phyloP scores from a whole-genome alignment of 2,888 invertebrate species.

The Tipula lateralis region DNA sequence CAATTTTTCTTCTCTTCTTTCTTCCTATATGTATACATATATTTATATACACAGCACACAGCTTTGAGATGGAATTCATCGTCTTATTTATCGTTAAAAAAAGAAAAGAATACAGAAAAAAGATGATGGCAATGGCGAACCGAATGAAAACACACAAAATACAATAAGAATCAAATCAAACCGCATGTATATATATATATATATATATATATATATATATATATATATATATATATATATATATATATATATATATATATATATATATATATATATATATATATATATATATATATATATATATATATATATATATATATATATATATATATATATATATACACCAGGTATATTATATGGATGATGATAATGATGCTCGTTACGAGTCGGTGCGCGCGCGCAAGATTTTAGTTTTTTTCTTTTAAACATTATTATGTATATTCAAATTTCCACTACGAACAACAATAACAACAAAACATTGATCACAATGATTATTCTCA shows the following conservation, averaged over 20 bases:
- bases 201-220: too few species aligned
- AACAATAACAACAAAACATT: background rate
- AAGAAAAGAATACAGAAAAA: background rate
- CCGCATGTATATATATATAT: background rate
- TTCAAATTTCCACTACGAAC: background rate
- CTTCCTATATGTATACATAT: background rate
- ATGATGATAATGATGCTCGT: conserved; percentile 32
- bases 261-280: too few species aligned
- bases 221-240: too few species aligned
- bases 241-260: too few species aligned
- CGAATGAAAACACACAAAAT: background rate
- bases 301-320: background rate
- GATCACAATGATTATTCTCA: conserved; percentile 1
- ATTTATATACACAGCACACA: background rate
- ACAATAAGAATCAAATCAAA: background rate
- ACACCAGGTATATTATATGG: conserved; percentile 14
- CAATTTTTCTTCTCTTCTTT: conserved; percentile 21
- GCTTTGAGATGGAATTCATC: background rate
- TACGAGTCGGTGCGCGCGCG: conserved; percentile 35
- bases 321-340: background rate
- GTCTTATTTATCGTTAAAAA: background rate
- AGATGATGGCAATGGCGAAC: conserved; percentile 11
- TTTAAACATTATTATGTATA: too few species aligned
- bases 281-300: too few species aligned
- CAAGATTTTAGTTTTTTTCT: conserved; percentile 28